Evolutionary conservation across 2,888 invertebrate species (phyloP).

Genomic region (Linhomoeus sp.): DNA sequence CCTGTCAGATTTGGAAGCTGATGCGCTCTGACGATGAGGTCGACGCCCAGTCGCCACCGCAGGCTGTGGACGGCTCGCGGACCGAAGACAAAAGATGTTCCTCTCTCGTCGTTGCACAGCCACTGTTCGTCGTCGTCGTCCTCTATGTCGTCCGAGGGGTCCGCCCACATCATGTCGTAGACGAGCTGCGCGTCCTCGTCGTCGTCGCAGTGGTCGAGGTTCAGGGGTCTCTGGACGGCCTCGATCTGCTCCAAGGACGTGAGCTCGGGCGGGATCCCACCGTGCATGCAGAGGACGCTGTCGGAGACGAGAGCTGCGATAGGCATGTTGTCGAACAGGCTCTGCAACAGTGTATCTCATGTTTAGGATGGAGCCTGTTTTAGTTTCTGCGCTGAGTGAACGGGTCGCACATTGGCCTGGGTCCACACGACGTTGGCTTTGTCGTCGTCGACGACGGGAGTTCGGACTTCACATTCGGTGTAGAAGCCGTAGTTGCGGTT

Average conservation of each 20-base stretch:
- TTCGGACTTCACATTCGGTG: constrained; percentile 52
- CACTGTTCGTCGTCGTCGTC: constrained; percentile 9
- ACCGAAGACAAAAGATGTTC: constrained; percentile 14
- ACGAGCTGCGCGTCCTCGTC: too few species aligned
- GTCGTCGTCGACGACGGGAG: too few species aligned
- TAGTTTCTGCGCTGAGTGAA: too few species aligned
- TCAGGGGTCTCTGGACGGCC: constrained; percentile 38
- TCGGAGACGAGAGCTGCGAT: constrained; percentile 85
- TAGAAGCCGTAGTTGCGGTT: constrained; percentile 18
- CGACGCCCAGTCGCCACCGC: constrained; percentile 13
- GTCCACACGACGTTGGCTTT: too few species aligned
- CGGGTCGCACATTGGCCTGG: too few species aligned
- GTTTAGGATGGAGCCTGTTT: too few species aligned
- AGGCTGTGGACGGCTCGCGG: constrained; percentile 14
- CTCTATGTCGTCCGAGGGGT: constrained; percentile 7
- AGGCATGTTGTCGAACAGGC: constrained; percentile 94
- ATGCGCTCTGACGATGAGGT: constrained; percentile 21
- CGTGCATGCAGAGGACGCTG: constrained; percentile 51
- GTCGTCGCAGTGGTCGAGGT: constrained; percentile 38
- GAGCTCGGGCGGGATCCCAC: constrained; percentile 69
- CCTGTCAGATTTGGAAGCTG: too few species aligned
- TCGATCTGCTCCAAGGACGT: constrained; percentile 44
- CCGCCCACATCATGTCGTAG: constrained; percentile 35
- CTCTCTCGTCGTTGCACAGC: too few species aligned
- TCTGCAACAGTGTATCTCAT: too few species aligned